Conservation (phyloP, 2,113 vertebrate genomes). For the Ancistrus triradiatus region DNA sequence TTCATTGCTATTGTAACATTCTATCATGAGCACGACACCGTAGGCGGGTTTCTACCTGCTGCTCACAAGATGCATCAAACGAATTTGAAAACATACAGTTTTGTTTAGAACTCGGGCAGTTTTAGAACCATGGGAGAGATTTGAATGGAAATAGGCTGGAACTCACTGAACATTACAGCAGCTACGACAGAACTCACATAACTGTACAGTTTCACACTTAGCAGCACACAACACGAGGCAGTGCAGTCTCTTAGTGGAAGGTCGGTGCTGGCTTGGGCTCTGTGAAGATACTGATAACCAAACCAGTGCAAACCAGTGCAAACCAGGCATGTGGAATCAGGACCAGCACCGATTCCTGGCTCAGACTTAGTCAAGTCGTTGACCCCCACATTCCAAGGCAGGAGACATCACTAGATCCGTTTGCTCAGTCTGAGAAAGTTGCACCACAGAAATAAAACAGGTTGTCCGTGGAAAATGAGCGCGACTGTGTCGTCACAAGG, state of each 20-base stretch:
- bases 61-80: slow-evolving; percentile 16
- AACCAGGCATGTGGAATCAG: not conserved
- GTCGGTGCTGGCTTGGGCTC: not conserved
- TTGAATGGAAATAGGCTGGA: not conserved
- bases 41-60: not conserved
- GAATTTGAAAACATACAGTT: not conserved
- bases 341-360: slow-evolving; percentile 8
- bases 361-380: not conserved
- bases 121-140: not conserved
- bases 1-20: not conserved
- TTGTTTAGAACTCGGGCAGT: not conserved
- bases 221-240: not conserved
- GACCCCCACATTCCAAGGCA: not conserved
- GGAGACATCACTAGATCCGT: not conserved
- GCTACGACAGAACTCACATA: not conserved
- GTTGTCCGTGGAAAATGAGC: not conserved
- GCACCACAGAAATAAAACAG: slow-evolving; percentile 8
- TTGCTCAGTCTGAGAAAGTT: not conserved
- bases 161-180: slow-evolving; percentile 2
- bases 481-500: slow-evolving; percentile 51
- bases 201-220: slow-evolving; percentile 18
- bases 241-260: slow-evolving; percentile 6
- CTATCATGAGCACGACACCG: not conserved
- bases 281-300: not conserved
- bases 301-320: not conserved